phyloP scores from a whole-genome alignment of 2,888 invertebrate genomes.

The Hirtodrosophila alboralis region DNA sequence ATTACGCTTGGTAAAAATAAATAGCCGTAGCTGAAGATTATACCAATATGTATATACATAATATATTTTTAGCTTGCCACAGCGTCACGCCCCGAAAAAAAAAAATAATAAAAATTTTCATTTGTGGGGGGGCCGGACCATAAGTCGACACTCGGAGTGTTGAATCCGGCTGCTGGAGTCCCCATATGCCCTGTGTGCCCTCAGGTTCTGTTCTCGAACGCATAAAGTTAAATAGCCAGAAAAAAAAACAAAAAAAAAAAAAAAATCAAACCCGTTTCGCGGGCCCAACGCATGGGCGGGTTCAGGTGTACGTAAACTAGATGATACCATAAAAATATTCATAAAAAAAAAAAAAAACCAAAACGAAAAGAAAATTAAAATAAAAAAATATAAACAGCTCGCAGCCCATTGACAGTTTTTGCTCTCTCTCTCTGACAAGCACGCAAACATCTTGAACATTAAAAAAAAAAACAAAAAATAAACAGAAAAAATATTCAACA shows the following conservation, averaged over 20 bases:
- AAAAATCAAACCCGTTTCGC: slow-evolving; percentile 38
- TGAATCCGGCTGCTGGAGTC: slow-evolving; percentile 10
- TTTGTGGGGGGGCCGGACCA: slow-evolving; percentile 48
- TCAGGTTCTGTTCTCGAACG: background rate
- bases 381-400: slow-evolving; percentile 23
- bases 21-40: slow-evolving; percentile 14
- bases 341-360: slow-evolving; percentile 25
- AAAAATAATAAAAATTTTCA: slow-evolving; percentile 5
- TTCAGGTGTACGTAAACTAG: slow-evolving; percentile 56
- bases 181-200: slow-evolving; percentile 8
- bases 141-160: slow-evolving; percentile 15
- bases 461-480: too few relatives aligned
- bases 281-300: slow-evolving; percentile 6
- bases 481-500: slow-evolving; percentile 31
- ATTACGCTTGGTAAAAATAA: slow-evolving; percentile 12
- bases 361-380: slow-evolving; percentile 21
- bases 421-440: slow-evolving; percentile 38
- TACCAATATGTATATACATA: slow-evolving; percentile 1
- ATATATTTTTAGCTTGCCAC: slow-evolving; percentile 37
- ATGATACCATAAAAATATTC: slow-evolving; percentile 66
- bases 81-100: slow-evolving; percentile 21
- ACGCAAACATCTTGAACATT: slow-evolving; percentile 34
- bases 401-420: slow-evolving; percentile 57
- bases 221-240: background rate
- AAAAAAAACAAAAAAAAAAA: background rate